A percentile compares a stretch with the other conserved stretches of the same genome.
These are phyloP conservation scores for Aphaenogaster rudis DNA, from an alignment of 1,140 invertebrate species.

Conservation along the genomic window DNA sequence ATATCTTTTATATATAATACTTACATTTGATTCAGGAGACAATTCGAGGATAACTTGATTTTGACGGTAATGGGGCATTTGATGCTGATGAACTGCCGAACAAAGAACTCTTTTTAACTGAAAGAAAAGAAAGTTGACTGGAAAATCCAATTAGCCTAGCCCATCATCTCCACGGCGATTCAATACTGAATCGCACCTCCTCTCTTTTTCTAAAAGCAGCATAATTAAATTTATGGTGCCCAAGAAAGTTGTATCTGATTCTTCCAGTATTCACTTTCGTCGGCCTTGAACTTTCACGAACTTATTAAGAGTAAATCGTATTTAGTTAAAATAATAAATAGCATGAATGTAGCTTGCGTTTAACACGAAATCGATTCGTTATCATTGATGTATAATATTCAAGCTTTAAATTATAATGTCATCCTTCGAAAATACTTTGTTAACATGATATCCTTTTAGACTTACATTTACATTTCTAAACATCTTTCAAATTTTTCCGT, in stretches of 20 bases:
- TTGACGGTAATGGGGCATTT: constrained; percentile 44
- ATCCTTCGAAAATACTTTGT: too few species aligned
- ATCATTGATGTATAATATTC: background rate
- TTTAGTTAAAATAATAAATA: constrained; percentile 28
- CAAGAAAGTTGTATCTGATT: constrained; percentile 44
- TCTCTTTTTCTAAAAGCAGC: constrained; percentile 53
- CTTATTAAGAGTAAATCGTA: constrained; percentile 19
- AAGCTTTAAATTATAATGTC: background rate
- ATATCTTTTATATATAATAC: background rate
- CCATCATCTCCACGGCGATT: constrained; percentile 23
- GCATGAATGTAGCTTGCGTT: background rate
- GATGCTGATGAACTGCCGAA: constrained; percentile 50
- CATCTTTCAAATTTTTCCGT: background rate
- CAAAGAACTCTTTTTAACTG: constrained; percentile 56
- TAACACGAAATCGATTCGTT: background rate
- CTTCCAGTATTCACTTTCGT: constrained; percentile 35
- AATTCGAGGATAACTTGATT: constrained; percentile 45
- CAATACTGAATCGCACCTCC: constrained; percentile 26
- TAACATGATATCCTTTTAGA: background rate
- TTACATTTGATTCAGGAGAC: background rate
- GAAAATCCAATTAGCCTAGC: constrained; percentile 51
- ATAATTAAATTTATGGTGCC: constrained; percentile 46
- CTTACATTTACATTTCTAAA: background rate
- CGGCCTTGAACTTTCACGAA: constrained; percentile 31
- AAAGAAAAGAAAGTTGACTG: constrained; percentile 51